Percentiles rank a stretch among this genome's conserved stretches.
Conservation (phyloP, 2,888 invertebrate genomes). For the Parnassius glacialis region DNA sequence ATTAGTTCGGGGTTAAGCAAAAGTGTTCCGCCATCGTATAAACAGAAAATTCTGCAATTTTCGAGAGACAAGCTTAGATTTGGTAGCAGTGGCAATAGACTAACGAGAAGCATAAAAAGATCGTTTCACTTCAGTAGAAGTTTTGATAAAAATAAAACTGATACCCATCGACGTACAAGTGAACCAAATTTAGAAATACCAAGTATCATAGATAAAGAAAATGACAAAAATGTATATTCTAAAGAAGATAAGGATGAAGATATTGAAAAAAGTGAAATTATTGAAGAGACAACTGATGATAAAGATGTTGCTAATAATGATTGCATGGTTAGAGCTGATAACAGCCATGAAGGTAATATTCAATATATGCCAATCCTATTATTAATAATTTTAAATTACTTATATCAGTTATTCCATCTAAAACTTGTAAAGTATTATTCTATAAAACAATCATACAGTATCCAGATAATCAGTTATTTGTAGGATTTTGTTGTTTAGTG, state of each 20-base stretch:
- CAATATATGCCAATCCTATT: too few species aligned
- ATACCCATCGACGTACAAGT: slow-evolving; percentile 66
- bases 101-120: slow-evolving; percentile 74
- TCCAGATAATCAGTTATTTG: too few species aligned
- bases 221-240: slow-evolving; percentile 54
- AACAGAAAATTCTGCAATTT: slow-evolving; percentile 74
- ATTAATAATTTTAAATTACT: too few species aligned
- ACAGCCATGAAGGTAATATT: slow-evolving; percentile 56
- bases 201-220: slow-evolving; percentile 48
- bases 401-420: too few species aligned
- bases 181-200: slow-evolving; percentile 66
- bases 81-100: slow-evolving; percentile 69
- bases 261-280: slow-evolving; percentile 68
- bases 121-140: slow-evolving; percentile 74
- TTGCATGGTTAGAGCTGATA: slow-evolving; percentile 50
- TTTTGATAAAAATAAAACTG: slow-evolving; percentile 70
- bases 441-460: too few species aligned
- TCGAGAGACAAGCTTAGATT: slow-evolving; percentile 73
- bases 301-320: slow-evolving; percentile 71
- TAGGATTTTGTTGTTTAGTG: too few species aligned
- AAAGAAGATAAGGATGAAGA: slow-evolving; percentile 73
- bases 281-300: slow-evolving; percentile 65
- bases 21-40: slow-evolving; percentile 77
- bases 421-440: too few species aligned
- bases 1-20: slow-evolving; percentile 70